Evolutionary conservation across 2,888 invertebrate species (phyloP), one percentile per base, ranked within the genome.

Genomic region (Ectropis crepuscularia): DNA sequence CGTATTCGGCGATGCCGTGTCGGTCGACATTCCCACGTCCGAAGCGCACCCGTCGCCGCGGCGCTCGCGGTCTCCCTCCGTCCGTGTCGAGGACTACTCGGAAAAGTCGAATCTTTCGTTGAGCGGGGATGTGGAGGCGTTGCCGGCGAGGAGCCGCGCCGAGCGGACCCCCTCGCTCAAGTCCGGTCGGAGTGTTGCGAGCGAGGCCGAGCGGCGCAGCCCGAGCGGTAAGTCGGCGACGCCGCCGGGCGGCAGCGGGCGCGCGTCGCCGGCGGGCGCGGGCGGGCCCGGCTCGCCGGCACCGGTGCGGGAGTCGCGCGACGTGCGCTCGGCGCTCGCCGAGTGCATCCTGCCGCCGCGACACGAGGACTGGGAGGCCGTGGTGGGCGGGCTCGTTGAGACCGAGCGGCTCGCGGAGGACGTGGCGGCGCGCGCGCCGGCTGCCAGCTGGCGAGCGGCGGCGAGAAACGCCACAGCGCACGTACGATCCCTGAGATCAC

Each of bases 401-500:
- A 89, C 96, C 59, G 95, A 96, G 41, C 93, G 96, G 43, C 87
- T 98, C 28, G 95, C 95, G 0, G 93, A 94, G 48, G 95, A 96
- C 74, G 94, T 95, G 73, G 91, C 95, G 0, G 96, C 93, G 0
- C 95, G 96, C 68, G 94, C 96, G 65, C 96, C 96, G 51, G 94
- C 95, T 36, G 93, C 95, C 36, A 95, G 95, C 70, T 92, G 92
- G 85, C 93, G 96, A 7, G 94, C 95, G 67, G 90, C 97, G 42
- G 95, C 96, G 0, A 93, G 96, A n/a, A 93, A 95, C 65, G 86
- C 98, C 36, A 95, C 96, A 0, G 93, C 94, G 66, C 96, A 98
- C 78, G 96, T 98, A 51, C 96, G 96, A 72, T 99, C 98, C 86
- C 93, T 99, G 66, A 94, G 99, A 36, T 99, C 99, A 0, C 97